Percentiles rank a stretch among this genome's conserved stretches.
Evolutionary conservation across 2,888 invertebrate genomes (phyloP).

Genomic region (Phalera bucephala): DNA sequence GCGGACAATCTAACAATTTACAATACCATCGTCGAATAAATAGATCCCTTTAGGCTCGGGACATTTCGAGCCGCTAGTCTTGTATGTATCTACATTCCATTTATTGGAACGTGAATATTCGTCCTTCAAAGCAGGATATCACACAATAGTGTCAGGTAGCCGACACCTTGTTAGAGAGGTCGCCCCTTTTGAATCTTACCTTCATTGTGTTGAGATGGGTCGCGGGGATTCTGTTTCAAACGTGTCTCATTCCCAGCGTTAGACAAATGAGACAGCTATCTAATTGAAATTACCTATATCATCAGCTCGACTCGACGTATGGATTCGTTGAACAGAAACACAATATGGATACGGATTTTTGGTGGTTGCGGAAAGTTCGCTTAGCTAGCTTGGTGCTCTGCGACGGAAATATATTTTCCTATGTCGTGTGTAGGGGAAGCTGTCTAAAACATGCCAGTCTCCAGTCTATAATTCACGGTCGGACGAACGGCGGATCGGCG

Average conservation of each 20-base stretch:
- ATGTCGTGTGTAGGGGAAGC: constrained; percentile 37
- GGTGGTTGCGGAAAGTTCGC: constrained; percentile 4
- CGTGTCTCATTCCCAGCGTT: constrained; percentile 46
- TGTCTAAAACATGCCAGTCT: constrained; percentile 52
- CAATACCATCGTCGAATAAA: constrained; percentile 39
- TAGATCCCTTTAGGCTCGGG: constrained; percentile 38
- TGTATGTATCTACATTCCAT: constrained; percentile 37
- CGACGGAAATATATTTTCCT: constrained; percentile 28
- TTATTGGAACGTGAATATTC: constrained; percentile 71
- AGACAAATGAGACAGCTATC: constrained; percentile 51
- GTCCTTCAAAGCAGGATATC: constrained; percentile 61
- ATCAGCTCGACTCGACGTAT: constrained; percentile 9
- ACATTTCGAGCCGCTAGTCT: constrained; percentile 34
- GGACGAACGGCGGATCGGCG: constrained; percentile 44
- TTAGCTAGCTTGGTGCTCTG: constrained; percentile 13
- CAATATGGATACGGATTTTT: constrained; percentile 1
- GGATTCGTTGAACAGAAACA: constrained; percentile 11
- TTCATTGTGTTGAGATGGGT: constrained; percentile 68
- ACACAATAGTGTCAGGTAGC: constrained; percentile 74
- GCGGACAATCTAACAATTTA: constrained; percentile 34
- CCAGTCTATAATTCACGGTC: constrained; percentile 58
- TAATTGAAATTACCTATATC: constrained; percentile 55
- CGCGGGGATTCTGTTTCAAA: constrained; percentile 64
- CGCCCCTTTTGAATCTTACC: constrained; percentile 62
- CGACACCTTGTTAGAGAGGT: constrained; percentile 74